Base-by-base conservation (phyloP, 2,888 invertebrate species). In the Lochmaea capreae region DNA sequence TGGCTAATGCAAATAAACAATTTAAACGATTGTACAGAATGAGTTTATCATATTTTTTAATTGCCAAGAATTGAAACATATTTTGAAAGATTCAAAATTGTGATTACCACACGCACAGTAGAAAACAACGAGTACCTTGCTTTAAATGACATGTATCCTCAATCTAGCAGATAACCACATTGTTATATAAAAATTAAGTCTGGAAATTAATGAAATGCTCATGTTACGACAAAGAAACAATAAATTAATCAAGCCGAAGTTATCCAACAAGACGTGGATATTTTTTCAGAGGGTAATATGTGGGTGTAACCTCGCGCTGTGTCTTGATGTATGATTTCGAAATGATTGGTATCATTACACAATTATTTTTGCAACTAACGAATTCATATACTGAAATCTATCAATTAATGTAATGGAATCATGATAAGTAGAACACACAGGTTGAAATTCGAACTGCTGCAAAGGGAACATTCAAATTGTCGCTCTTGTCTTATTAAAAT, bases 181-280 rank as follows among this genome's bases (percentile, higher is more conserved):
- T 18, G 18, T 18, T 18, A 54, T 18, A 16, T 52, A 52, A 52
- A 52, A 52, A n/a, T 52, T 6, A 67, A 65, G 16, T 12, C 33
- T 59, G 22, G 33, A 59, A 59, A 59, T 59, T 59, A 59, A 59
- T 59, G 59, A 33, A 59, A 59, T 26, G 59, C 33, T 59, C n/a
- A 3, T 14, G 33, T 33, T 33, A 12, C 54, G 16, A 16, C 16
- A 54, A 54, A 16, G 33, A 12, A 59, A 33, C 59, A 33, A 54
- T 59, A 59, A 59, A 59, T 59, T 58, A 58, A 22, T 58, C 11
- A 54, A n/a, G 57, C 10, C n/a, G 12, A 33, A 59, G 59, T 59
- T 59, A 26, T 58, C 22, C 59, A n/a, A 59, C 33, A 16, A 59
- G 59, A 33, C 26, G 8, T 33, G 26, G 33, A 14, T 59, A 14